These are phyloP conservation scores for Phalacrocorax pelagicus DNA, from an alignment of 2,113 vertebrate genomes.

Conservation along the genomic window DNA sequence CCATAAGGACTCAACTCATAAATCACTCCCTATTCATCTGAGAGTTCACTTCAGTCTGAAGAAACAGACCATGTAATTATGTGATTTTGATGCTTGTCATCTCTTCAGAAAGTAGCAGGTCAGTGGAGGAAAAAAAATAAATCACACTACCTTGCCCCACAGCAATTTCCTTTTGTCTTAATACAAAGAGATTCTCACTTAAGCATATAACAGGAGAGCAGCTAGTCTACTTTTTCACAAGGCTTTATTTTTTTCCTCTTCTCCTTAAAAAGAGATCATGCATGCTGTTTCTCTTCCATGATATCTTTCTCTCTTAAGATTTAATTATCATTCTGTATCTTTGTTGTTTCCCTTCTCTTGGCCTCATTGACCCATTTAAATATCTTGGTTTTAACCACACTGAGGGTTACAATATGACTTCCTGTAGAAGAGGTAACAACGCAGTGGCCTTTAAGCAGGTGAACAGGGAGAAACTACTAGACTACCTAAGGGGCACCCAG, in stretches of 20 bases:
- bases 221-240: neutral
- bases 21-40: neutral
- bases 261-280: neutral
- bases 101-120: neutral
- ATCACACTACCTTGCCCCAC: neutral
- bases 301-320: neutral
- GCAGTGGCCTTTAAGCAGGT: neutral
- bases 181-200: neutral
- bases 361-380: neutral
- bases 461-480: neutral
- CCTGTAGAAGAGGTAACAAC: neutral
- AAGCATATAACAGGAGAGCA: neutral
- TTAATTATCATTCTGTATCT: neutral
- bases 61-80: neutral
- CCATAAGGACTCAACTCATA: neutral
- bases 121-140: neutral
- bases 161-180: conserved; percentile 1
- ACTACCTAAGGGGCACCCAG: neutral
- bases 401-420: neutral
- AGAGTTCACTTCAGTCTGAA: neutral
- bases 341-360: neutral
- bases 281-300: neutral
- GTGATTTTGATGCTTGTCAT: neutral
- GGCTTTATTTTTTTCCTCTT: neutral
- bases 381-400: neutral